phyloP scores from a whole-genome alignment of 2,888 invertebrate species.

The Lasioglossum villosulum region DNA sequence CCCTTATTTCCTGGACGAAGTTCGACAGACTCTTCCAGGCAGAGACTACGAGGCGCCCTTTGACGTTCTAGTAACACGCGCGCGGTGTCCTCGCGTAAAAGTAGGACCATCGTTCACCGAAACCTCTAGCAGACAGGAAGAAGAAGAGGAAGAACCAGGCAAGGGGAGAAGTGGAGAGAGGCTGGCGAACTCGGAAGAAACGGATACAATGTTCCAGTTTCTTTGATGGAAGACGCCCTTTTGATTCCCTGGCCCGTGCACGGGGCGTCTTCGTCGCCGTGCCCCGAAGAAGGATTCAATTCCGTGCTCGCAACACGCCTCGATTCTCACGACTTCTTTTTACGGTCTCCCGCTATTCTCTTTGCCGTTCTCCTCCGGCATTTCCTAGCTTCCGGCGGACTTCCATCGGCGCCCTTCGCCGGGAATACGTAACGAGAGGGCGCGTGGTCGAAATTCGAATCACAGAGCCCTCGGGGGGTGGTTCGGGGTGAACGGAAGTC shows the following conservation, averaged over 20 bases:
- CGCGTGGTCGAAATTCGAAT: slow-evolving; percentile 68
- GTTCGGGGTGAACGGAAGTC: slow-evolving; percentile 47
- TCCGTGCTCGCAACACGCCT: slow-evolving; percentile 72
- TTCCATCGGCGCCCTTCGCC: slow-evolving; percentile 52
- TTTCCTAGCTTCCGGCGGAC: slow-evolving; percentile 55
- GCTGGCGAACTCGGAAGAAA: slow-evolving; percentile 23
- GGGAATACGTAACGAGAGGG: slow-evolving; percentile 69
- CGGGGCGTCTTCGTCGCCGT: slow-evolving; percentile 29
- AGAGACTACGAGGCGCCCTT: not conserved
- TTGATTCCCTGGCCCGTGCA: slow-evolving; percentile 57
- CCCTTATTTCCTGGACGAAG: not conserved
- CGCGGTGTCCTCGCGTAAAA: slow-evolving; percentile 31
- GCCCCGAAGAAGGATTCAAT: slow-evolving; percentile 75
- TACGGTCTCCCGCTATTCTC: slow-evolving; percentile 57
- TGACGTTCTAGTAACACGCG: slow-evolving; percentile 1
- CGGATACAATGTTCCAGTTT: slow-evolving; percentile 51
- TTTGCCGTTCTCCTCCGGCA: slow-evolving; percentile 44
- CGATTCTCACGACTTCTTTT: slow-evolving; percentile 78
- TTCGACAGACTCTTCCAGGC: not conserved
- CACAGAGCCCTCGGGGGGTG: slow-evolving; percentile 36
- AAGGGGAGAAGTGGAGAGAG: slow-evolving; percentile 9
- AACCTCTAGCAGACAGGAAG: slow-evolving; percentile 2
- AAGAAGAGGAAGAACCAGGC: not conserved
- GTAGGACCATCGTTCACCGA: slow-evolving; percentile 41
- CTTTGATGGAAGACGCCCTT: slow-evolving; percentile 63